Conservation (phyloP, 2,888 invertebrate genomes). For the Amphipoea oculea region DNA sequence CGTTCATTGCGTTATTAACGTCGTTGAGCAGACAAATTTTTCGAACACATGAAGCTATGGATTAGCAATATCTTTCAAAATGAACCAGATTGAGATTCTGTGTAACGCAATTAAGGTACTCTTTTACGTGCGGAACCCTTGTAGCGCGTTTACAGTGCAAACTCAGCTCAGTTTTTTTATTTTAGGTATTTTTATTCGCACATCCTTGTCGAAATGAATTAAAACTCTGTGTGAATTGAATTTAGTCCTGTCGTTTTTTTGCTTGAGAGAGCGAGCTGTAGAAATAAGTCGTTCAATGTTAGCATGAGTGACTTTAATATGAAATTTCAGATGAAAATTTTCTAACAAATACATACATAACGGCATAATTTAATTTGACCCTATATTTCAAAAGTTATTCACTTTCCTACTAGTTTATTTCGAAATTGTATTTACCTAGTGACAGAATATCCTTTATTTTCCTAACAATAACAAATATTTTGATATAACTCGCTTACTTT, state of each 20-base stretch:
- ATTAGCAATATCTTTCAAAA: no score
- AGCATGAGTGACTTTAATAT: background rate
- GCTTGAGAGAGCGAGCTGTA: no score
- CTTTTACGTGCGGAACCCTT: background rate
- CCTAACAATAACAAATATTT: background rate
- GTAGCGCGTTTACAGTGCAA: background rate
- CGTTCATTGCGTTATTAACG: background rate
- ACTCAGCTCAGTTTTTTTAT: background rate
- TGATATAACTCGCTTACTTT: background rate
- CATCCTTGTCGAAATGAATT: constrained; percentile 27
- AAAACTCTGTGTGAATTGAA: constrained; percentile 25
- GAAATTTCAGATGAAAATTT: background rate
- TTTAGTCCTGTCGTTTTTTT: background rate
- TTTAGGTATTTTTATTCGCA: constrained; percentile 24
- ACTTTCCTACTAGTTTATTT: background rate
- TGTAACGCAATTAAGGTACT: no score
- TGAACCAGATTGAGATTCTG: no score
- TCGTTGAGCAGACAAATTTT: background rate
- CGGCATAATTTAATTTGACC: no score
- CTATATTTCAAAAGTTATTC: background rate
- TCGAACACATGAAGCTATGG: no score
- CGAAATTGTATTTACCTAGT: background rate
- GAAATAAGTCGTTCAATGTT: background rate
- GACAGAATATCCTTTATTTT: background rate
- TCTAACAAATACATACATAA: no score